phyloP scores from a whole-genome alignment of 92 coral and sea anemone species.

The Meandrina meandrites region DNA sequence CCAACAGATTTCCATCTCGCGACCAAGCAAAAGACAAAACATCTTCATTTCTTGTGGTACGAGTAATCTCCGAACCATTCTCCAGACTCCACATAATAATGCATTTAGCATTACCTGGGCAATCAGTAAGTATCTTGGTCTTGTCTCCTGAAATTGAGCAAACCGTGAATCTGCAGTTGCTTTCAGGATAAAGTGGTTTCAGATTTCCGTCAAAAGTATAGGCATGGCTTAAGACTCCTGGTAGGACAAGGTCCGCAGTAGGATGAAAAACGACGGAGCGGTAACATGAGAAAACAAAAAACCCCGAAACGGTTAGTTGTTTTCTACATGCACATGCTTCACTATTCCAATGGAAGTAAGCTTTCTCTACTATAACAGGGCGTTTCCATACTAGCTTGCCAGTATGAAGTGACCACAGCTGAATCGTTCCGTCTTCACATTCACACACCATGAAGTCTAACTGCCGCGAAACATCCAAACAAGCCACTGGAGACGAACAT shows the following conservation, averaged over 20 bases:
- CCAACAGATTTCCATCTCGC: constrained; percentile 15
- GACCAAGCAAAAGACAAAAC: constrained; percentile 30
- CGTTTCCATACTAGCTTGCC: constrained; percentile 8
- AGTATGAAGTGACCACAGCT: constrained; percentile 30
- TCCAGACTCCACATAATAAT: background rate
- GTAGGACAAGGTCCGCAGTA: constrained; percentile 4
- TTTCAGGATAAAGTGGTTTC: constrained; percentile 18
- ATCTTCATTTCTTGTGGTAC: constrained; percentile 2
- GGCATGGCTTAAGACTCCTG: constrained; percentile 32
- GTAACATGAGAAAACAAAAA: no score
- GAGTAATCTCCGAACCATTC: constrained; percentile 21
- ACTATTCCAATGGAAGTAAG: no score
- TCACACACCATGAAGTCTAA: constrained; percentile 7
- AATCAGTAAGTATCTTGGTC: constrained; percentile 19
- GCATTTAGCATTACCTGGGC: background rate
- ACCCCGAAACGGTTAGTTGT: no score
- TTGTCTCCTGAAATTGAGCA: constrained; percentile 38
- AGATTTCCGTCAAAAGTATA: constrained; percentile 34
- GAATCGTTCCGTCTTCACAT: constrained; percentile 8
- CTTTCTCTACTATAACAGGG: constrained; percentile 1
- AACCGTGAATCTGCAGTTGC: constrained; percentile 6
- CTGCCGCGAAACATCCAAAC: constrained; percentile 20
- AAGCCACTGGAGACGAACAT: constrained; percentile 4
- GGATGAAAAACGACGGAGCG: constrained; percentile 39
- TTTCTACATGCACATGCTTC: no score